Conservation (phyloP, 1,140 invertebrate species). For the Agrypnia vestita region DNA sequence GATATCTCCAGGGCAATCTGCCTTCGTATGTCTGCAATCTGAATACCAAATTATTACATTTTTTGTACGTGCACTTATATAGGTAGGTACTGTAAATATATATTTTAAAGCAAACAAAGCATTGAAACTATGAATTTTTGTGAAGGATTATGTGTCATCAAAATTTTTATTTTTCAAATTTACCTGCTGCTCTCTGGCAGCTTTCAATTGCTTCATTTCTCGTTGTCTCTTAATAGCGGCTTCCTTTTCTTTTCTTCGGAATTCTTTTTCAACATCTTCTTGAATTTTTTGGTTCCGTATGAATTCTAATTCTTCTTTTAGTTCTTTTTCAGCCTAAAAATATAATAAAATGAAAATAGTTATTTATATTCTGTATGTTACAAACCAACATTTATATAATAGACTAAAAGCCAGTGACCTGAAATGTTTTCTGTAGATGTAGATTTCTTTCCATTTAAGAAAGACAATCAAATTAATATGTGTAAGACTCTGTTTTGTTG, state of each 20-base stretch:
- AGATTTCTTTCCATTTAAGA: no score
- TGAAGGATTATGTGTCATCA: no score
- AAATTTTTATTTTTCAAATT: background rate
- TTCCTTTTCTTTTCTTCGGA: conserved; percentile 67
- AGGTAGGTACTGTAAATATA: no score
- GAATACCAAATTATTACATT: background rate
- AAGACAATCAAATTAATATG: no score
- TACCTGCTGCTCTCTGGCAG: conserved; percentile 68
- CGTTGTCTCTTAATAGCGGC: conserved; percentile 70
- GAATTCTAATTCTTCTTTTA: conserved; percentile 69
- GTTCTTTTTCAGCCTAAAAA: conserved; percentile 68
- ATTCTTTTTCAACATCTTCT: conserved; percentile 71
- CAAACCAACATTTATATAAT: no score
- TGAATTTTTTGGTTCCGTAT: conserved; percentile 72
- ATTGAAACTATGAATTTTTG: no score
- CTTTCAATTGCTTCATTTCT: conserved; percentile 69
- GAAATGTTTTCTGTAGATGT: no score
- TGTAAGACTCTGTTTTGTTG: no score
- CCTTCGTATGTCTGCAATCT: conserved; percentile 71
- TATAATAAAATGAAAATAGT: background rate
- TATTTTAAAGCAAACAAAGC: no score
- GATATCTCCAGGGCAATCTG: conserved; percentile 70
- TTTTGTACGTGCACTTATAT: no score
- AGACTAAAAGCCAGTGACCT: no score
- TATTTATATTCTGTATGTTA: no score